Conservation (phyloP, 2,888 invertebrate genomes). For the Spialia ferax region DNA sequence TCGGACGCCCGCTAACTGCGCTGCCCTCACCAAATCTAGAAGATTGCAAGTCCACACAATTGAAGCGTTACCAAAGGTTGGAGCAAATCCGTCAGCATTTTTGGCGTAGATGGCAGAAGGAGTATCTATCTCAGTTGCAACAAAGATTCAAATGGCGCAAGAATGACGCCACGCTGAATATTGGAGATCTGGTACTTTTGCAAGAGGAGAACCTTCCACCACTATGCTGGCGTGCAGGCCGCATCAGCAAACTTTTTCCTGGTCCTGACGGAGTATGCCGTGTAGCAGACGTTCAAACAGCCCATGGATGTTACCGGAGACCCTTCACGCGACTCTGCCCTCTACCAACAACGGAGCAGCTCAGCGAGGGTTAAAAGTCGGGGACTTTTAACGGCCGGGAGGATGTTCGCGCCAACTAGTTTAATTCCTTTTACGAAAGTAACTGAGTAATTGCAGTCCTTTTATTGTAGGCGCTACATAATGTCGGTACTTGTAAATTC, state of each 20-base stretch:
- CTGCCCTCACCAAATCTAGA: not conserved
- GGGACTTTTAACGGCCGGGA: slow-evolving; percentile 20
- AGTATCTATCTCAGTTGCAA: not conserved
- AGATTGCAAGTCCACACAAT: not conserved
- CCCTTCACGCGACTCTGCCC: slow-evolving; percentile 22
- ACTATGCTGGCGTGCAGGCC: not conserved
- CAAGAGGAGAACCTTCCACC: slow-evolving; percentile 1
- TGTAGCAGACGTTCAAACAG: slow-evolving; percentile 21
- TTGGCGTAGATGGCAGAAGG: slow-evolving; percentile 1
- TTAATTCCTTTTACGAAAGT: no score
- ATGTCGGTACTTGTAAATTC: no score
- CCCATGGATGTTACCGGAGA: slow-evolving; percentile 10
- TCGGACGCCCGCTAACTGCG: not conserved
- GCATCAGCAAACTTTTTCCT: not conserved
- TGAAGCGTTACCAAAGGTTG: not conserved
- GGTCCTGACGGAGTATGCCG: slow-evolving; percentile 22
- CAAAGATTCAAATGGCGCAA: not conserved
- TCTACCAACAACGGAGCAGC: not conserved
- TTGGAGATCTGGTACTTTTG: not conserved
- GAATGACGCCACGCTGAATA: not conserved
- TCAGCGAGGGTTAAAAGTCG: slow-evolving; percentile 14
- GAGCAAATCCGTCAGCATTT: not conserved
- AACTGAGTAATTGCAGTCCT: no score
- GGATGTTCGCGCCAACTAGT: slow-evolving; percentile 10
- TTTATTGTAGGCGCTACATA: no score